A percentile compares a stretch with the other conserved stretches of the same genome.
Conservation (phyloP, 2,888 invertebrate species). For the Myopa tessellatipennis region DNA sequence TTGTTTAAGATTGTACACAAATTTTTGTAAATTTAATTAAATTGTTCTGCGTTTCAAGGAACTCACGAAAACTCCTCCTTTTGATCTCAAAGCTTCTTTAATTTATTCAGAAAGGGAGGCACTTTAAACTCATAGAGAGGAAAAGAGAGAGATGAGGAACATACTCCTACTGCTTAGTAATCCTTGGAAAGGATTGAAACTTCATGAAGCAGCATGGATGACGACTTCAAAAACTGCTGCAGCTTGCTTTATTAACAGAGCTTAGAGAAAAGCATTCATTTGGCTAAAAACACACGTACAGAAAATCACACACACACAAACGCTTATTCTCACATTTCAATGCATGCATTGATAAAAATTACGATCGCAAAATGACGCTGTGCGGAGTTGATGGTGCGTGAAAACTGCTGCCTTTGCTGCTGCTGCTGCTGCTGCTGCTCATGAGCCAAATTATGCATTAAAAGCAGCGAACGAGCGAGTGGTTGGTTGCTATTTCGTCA, state of each 20-base stretch:
- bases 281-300: constrained; percentile 1
- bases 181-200: neutral
- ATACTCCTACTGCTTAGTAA: no score
- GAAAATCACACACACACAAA: neutral
- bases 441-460: constrained; percentile 40
- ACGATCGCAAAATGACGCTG: neutral
- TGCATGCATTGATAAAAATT: neutral
- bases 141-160: neutral
- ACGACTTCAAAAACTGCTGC: neutral
- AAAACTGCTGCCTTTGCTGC: constrained; percentile 14
- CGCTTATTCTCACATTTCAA: neutral
- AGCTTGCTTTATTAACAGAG: constrained; percentile 3
- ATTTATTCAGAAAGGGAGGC: no score
- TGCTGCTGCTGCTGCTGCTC: constrained; percentile 20
- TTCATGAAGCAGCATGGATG: neutral
- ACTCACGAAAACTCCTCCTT: neutral
- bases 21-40: no score
- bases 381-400: constrained; percentile 29
- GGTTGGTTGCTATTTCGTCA: constrained; percentile 20
- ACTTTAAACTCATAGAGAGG: no score
- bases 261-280: neutral
- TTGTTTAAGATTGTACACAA: no score
- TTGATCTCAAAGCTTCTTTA: no score
- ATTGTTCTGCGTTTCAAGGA: neutral
- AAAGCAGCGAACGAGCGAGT: constrained; percentile 28